These are phyloP conservation scores for Pogonocichla stellata DNA, from an alignment of 2,113 vertebrate species.

Conservation along the genomic window DNA sequence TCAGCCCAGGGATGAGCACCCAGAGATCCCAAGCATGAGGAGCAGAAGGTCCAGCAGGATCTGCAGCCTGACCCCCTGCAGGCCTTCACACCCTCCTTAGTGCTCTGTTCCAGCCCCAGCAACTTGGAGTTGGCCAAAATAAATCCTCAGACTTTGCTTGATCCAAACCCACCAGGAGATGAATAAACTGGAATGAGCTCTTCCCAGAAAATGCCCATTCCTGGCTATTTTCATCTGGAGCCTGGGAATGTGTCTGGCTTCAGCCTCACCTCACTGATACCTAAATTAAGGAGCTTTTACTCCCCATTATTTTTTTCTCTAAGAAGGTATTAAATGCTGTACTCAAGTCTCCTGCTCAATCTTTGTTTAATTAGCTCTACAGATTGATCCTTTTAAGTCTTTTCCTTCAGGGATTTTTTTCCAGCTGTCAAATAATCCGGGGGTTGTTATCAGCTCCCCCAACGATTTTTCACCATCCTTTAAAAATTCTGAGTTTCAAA, in stretches of 20 bases:
- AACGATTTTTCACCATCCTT: not conserved
- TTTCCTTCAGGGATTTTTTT: not conserved
- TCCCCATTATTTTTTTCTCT: not conserved
- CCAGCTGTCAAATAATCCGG: not conserved
- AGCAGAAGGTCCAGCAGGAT: not conserved
- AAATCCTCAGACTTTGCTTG: not conserved
- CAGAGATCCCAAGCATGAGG: not conserved
- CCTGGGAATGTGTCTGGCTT: not conserved
- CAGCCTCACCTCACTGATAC: not conserved
- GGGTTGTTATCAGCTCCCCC: not conserved
- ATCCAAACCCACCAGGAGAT: not conserved
- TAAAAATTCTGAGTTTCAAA: not conserved
- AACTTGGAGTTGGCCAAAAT: not conserved
- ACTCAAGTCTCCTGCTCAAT: not conserved
- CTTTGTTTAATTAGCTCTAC: conserved; percentile 26
- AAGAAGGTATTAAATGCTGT: not conserved
- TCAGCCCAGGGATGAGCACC: not conserved
- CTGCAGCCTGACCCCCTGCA: not conserved
- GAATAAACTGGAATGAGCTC: not conserved
- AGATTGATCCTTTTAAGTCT: conserved; percentile 3
- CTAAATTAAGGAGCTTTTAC: not conserved
- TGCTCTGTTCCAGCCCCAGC: not conserved
- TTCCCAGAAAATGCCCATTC: not conserved
- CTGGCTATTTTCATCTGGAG: fast-evolving
- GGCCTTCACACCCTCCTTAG: not conserved